Evolutionary conservation across 2,797 vertebrate species (phyloP).

Genomic region (Acrossocheilus wenchowensis): DNA sequence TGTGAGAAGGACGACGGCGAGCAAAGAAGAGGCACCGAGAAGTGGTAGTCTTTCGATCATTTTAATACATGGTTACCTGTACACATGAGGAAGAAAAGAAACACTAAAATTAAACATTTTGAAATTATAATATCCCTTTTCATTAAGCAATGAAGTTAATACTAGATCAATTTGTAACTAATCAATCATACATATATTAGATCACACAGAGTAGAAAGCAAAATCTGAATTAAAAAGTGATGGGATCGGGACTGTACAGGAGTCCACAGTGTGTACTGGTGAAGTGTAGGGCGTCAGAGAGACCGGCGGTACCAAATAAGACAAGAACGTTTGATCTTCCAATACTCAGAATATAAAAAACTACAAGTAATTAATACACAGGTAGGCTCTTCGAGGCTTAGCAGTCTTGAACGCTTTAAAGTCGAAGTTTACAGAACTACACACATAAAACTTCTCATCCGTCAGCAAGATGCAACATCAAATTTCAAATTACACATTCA

Average conservation of each 20-base stretch:
- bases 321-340: constrained; percentile 76
- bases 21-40: constrained; percentile 78
- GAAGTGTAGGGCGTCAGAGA: constrained; percentile 57
- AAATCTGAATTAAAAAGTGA: constrained; percentile 82
- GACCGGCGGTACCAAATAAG: constrained; percentile 83
- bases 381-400: constrained; percentile 82
- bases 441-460: constrained; percentile 88
- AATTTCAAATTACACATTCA: constrained; percentile 87
- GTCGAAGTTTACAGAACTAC: constrained; percentile 67
- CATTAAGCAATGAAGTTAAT: constrained; percentile 99
- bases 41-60: constrained; percentile 83
- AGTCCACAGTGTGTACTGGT: constrained; percentile 73
- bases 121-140: constrained; percentile 99
- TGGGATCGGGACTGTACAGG: constrained; percentile 80
- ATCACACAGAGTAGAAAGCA: constrained; percentile 83
- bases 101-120: constrained; percentile 93
- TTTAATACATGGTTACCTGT: constrained; percentile 99
- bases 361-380: constrained; percentile 83
- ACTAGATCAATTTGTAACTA: constrained; percentile 89
- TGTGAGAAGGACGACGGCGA: constrained; percentile 69
- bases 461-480: constrained; percentile 87
- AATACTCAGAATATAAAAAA: constrained; percentile 86
- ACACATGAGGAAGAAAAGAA: constrained; percentile 78
- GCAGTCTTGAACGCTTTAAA: constrained; percentile 83
- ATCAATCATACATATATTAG: constrained; percentile 85